Evolutionary conservation across 2,113 vertebrate species (phyloP).

Genomic region (Climacteris rufus): DNA sequence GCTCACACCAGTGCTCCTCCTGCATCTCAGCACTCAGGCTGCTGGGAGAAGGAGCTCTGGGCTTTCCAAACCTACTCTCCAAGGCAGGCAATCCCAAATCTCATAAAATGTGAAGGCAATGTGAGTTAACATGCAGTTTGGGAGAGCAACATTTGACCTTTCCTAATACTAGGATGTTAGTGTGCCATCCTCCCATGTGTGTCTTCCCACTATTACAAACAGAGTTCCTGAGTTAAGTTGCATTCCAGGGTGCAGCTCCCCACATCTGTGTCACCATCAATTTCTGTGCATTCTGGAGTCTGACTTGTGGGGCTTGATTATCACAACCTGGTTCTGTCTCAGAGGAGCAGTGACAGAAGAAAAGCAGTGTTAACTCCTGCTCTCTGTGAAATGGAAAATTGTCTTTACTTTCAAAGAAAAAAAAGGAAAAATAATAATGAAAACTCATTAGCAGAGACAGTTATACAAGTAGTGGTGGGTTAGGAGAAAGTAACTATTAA

Average conservation of each 20-base stretch:
- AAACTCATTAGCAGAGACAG: not conserved
- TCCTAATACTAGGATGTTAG: not conserved
- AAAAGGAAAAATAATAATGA: not conserved
- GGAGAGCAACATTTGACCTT: not conserved
- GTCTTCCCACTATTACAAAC: rapidly evolving
- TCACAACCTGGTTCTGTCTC: rapidly evolving
- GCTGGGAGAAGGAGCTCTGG: not conserved
- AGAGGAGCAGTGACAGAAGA: not conserved
- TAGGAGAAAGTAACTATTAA: not conserved
- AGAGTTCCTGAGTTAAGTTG: not conserved
- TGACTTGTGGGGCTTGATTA: not conserved
- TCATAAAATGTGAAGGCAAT: not conserved
- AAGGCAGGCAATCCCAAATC: not conserved
- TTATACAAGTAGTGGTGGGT: not conserved
- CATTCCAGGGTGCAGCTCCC: not conserved
- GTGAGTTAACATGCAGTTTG: not conserved
- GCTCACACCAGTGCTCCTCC: not conserved
- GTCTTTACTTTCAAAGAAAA: not conserved
- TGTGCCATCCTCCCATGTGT: rapidly evolving
- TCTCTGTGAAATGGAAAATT: not conserved
- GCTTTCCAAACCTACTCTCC: not conserved
- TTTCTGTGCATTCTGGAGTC: not conserved
- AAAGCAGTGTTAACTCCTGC: rapidly evolving
- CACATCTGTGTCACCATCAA: rapidly evolving
- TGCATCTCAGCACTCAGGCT: rapidly evolving